Evolutionary conservation across 1,140 invertebrate species (phyloP).

Genomic region (Plodia interpunctella): DNA sequence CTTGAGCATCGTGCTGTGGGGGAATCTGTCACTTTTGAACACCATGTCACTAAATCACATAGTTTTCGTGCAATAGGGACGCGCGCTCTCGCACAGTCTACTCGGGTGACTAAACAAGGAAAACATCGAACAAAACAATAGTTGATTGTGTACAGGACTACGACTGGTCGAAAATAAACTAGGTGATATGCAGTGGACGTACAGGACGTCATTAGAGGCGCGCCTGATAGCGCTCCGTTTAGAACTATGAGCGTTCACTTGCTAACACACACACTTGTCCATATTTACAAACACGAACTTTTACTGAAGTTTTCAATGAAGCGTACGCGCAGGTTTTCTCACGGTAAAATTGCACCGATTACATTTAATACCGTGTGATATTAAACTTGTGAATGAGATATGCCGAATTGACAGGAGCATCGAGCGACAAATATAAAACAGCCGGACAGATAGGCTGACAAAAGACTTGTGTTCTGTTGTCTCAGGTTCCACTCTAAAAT

Average conservation of each 20-base stretch:
- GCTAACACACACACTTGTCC: not conserved
- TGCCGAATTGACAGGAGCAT: too few species aligned
- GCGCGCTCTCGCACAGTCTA: not conserved
- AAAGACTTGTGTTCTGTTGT: too few species aligned
- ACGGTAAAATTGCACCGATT: too few species aligned
- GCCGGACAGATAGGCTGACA: too few species aligned
- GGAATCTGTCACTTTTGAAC: constrained; percentile 19
- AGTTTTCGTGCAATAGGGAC: not conserved
- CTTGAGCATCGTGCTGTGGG: constrained; percentile 40
- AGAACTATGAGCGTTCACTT: not conserved
- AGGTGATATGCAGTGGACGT: constrained; percentile 47
- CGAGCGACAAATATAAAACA: too few species aligned
- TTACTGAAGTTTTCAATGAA: too few species aligned
- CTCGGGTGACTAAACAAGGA: constrained; percentile 37
- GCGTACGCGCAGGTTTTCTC: too few species aligned
- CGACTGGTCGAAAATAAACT: constrained; percentile 34
- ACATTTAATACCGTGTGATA: too few species aligned
- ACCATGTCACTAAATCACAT: constrained; percentile 25
- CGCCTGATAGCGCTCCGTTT: not conserved
- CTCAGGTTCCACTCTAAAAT: too few species aligned
- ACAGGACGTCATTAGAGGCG: constrained; percentile 28
- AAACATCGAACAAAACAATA: constrained; percentile 40
- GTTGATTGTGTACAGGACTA: not conserved
- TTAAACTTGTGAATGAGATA: too few species aligned
- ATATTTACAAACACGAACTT: too few species aligned